Conservation (phyloP, 2,888 invertebrate species). For the Drosophila mettleri region DNA sequence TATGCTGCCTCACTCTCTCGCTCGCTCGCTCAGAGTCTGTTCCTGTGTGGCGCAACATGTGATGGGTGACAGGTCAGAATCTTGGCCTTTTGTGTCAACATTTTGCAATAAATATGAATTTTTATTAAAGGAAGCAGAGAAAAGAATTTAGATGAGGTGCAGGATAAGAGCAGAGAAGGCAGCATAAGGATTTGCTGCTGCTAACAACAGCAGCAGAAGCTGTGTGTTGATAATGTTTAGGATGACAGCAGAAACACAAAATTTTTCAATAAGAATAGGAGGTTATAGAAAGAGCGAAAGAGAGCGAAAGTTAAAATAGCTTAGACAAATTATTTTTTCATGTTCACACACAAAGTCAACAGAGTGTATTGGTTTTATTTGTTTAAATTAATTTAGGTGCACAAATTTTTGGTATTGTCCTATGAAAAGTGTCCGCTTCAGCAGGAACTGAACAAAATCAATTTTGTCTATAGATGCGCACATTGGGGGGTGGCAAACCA, state of each 20-base stretch:
- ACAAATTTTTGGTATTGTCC: too few species aligned
- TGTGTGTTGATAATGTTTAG: neutral
- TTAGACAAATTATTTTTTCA: neutral
- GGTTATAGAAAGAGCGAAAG: too few species aligned
- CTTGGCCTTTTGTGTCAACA: constrained; percentile 46
- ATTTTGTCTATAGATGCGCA: too few species aligned
- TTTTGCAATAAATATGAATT: constrained; percentile 72
- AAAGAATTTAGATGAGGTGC: constrained; percentile 1
- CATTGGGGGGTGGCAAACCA: too few species aligned
- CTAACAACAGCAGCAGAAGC: neutral
- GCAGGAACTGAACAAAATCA: too few species aligned
- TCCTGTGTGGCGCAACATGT: constrained; percentile 50
- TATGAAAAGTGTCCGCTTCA: too few species aligned
- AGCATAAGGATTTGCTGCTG: constrained; percentile 3
- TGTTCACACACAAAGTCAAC: neutral
- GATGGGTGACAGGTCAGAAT: constrained; percentile 64
- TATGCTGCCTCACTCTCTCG: constrained; percentile 29
- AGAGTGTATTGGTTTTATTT: neutral
- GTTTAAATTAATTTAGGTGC: too few species aligned
- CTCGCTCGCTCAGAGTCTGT: neutral
- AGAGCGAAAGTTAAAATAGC: neutral
- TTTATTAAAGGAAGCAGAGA: constrained; percentile 56
- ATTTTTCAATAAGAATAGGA: neutral
- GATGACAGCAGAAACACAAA: neutral
- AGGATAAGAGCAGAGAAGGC: neutral